Conservation (phyloP, 2,113 vertebrate species). For the Rhabdornis inornatus region DNA sequence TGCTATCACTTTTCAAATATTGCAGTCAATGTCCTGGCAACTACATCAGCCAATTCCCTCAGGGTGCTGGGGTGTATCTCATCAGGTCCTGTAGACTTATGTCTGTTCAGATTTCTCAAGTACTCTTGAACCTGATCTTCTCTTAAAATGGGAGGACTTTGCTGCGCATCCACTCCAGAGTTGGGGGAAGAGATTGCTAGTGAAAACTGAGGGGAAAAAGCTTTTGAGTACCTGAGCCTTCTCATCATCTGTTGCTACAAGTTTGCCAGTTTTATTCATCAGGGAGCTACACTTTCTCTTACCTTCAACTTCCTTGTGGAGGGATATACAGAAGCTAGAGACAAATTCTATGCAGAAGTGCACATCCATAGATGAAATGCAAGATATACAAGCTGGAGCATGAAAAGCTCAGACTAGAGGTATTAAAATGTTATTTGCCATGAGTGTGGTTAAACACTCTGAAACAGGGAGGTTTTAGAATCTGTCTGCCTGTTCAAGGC, state of each 20-base stretch:
- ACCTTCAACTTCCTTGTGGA: not conserved
- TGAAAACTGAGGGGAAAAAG: not conserved
- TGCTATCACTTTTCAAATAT: not conserved
- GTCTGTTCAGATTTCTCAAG: not conserved
- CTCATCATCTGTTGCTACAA: not conserved
- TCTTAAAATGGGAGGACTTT: not conserved
- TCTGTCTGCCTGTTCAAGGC: not conserved
- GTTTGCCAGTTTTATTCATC: not conserved
- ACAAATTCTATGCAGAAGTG: not conserved
- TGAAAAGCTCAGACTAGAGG: not conserved
- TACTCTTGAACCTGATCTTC: not conserved
- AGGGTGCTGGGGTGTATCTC: too few species aligned
- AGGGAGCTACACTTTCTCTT: not conserved
- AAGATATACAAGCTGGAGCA: not conserved
- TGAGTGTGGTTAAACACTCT: not conserved
- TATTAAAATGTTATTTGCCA: not conserved
- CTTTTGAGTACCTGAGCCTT: not conserved
- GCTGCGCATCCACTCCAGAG: not conserved
- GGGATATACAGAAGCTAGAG: not conserved
- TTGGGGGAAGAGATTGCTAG: not conserved
- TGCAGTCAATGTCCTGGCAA: not conserved
- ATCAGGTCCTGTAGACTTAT: too few species aligned
- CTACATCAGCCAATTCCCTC: not conserved
- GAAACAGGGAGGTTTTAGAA: not conserved
- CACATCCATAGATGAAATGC: not conserved